Evolutionary conservation across 2,797 vertebrate genomes (phyloP).

Genomic region (Psittacula echo): DNA sequence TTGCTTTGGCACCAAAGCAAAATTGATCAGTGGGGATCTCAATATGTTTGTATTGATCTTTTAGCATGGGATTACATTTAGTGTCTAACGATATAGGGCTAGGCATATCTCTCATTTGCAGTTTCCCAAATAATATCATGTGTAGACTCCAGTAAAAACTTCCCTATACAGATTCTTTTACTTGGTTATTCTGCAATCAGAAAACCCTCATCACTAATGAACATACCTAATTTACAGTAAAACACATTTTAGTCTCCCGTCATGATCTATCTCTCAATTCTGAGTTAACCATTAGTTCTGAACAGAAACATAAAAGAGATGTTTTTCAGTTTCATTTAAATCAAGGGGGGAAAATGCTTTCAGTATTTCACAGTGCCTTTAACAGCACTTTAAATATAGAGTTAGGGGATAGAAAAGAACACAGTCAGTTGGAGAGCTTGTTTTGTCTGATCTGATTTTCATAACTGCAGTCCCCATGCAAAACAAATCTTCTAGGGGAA

Average conservation of each 20-base stretch:
- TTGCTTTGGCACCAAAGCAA: background rate
- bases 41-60: background rate
- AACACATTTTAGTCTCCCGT: background rate
- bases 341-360: accelerated
- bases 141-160: background rate
- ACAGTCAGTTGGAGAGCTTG: accelerated
- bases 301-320: background rate
- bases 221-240: background rate
- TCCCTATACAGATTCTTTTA: background rate
- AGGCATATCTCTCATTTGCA: background rate
- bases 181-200: background rate
- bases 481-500: background rate
- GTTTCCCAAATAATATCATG: background rate
- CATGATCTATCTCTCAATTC: background rate
- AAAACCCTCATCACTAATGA: background rate
- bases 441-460: background rate
- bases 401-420: background rate
- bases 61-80: background rate
- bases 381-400: background rate
- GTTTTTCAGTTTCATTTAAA: background rate
- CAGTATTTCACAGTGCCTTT: background rate
- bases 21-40: background rate
- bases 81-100: accelerated
- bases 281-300: background rate
- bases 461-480: background rate